Evolutionary conservation across 2,797 vertebrate genomes (phyloP).

Genomic region (Onychomys torridus): DNA sequence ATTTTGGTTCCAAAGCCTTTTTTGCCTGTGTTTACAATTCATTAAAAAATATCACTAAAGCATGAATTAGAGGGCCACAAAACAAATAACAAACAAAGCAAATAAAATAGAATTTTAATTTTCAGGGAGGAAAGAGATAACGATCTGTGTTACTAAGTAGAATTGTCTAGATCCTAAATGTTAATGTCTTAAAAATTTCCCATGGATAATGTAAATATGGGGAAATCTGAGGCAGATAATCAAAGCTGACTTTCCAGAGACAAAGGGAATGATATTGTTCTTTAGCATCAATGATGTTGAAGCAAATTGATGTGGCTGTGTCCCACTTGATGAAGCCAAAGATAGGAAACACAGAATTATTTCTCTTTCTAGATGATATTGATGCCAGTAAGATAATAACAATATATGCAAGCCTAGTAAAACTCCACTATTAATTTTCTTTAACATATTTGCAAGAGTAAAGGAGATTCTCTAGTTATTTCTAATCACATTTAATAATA

Average conservation of each 20-base stretch:
- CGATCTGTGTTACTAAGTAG: slow-evolving; percentile 17
- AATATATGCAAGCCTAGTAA: background rate
- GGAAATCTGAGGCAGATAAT: slow-evolving; percentile 43
- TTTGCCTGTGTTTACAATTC: background rate
- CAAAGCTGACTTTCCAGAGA: slow-evolving; percentile 46
- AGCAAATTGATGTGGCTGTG: background rate
- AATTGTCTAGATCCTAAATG: background rate
- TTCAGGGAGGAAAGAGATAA: slow-evolving; percentile 18
- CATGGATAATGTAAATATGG: background rate
- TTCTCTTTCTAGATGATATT: background rate
- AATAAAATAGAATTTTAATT: slow-evolving; percentile 30
- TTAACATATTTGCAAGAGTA: slow-evolving; percentile 3
- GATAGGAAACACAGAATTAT: slow-evolving; percentile 17
- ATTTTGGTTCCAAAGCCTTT: background rate
- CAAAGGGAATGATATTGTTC: background rate
- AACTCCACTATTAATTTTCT: slow-evolving; percentile 34
- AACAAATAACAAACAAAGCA: background rate
- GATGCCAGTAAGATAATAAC: slow-evolving; percentile 20
- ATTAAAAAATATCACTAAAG: slow-evolving; percentile 36
- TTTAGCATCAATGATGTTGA: background rate
- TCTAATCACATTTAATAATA: background rate
- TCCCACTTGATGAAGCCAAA: background rate
- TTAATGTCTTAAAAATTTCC: background rate
- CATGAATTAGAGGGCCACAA: slow-evolving; percentile 17
- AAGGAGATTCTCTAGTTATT: background rate